A percentile compares a stretch with the other conserved stretches of the same genome.
Evolutionary conservation across 2,888 invertebrate genomes (phyloP).

Genomic region (Stenodera caucasica): DNA sequence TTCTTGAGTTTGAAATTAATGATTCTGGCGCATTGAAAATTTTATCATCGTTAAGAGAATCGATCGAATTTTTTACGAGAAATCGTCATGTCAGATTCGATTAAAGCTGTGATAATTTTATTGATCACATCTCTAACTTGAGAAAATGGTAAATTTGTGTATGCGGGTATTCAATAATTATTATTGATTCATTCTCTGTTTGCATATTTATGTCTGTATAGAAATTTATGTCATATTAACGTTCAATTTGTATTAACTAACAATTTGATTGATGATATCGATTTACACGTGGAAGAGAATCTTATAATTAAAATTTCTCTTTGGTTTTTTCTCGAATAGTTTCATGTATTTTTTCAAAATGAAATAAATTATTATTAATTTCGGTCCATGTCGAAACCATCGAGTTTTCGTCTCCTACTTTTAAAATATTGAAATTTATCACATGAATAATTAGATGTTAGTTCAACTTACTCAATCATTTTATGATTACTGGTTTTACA

Average conservation of each 20-base stretch:
- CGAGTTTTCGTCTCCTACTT: neutral
- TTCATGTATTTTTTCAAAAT: too few species aligned
- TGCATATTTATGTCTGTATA: neutral
- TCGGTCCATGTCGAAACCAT: neutral
- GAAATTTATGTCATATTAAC: constrained; percentile 6
- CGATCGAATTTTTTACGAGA: too few species aligned
- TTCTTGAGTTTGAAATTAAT: too few species aligned
- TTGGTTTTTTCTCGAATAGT: too few species aligned
- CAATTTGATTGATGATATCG: neutral
- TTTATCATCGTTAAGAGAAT: too few species aligned
- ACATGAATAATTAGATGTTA: neutral
- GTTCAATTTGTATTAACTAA: neutral
- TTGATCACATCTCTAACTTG: neutral
- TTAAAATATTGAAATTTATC: neutral
- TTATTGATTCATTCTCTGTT: constrained; percentile 2
- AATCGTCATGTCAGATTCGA: neutral
- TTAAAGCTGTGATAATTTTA: neutral
- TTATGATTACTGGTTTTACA: constrained; percentile 15
- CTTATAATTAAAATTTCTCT: too few species aligned
- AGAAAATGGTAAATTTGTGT: neutral
- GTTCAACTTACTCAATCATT: constrained; percentile 3
- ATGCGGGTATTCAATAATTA: constrained; percentile 3
- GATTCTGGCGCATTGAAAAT: too few species aligned
- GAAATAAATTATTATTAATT: neutral
- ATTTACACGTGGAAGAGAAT: neutral